Evolutionary conservation across 2,888 invertebrate species (phyloP), one percentile per base, ranked within the genome.

Genomic region (Leptothorax acervorum): DNA sequence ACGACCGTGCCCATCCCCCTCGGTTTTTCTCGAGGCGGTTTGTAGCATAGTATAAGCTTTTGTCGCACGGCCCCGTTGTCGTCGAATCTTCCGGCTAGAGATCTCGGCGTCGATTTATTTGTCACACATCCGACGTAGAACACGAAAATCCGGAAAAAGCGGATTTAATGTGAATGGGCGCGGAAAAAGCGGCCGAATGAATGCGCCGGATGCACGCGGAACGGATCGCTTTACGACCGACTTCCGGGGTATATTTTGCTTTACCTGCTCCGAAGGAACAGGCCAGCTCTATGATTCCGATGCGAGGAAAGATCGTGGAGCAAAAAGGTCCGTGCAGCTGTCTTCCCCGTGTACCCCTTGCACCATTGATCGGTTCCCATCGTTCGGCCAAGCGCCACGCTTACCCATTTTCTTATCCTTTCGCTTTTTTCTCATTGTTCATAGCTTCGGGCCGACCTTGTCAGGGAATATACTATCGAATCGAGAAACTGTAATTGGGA

Each of bases 111-210:
- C 53, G 57, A 35, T 48, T 51, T 57, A 74, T 83, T 82, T 83
- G 79, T 79, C 45, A 74, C 51, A 45, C 65, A 23, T n/a, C 48
- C 53, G 57, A 39, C 76, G 53, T 48, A 18, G 81, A 75, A 76
- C 70, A 84, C 45, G 73, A 83, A 86, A 91, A 91, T 91, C 90
- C 92, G 91, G 90, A 88, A 92, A 90, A 90, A 90, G 88, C 86
- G 90, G 90, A 92, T 92, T 92, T 90, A 88, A 87, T 76, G 42
- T 70, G 79, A 68, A 71, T 68, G 42, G 76, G 82, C 35, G 65
- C 45, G 68, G 82, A 83, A 88, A 87, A 75, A 85, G 66, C 66
- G 63, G 55, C 3, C 74, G 84, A 81, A 86, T 91, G 83, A 92
- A 92, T 91, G 82, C 63, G 65, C 92, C 92, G 92, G 92, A 92